Conservation (phyloP, 2,797 vertebrate species). For the Characodon lateralis region DNA sequence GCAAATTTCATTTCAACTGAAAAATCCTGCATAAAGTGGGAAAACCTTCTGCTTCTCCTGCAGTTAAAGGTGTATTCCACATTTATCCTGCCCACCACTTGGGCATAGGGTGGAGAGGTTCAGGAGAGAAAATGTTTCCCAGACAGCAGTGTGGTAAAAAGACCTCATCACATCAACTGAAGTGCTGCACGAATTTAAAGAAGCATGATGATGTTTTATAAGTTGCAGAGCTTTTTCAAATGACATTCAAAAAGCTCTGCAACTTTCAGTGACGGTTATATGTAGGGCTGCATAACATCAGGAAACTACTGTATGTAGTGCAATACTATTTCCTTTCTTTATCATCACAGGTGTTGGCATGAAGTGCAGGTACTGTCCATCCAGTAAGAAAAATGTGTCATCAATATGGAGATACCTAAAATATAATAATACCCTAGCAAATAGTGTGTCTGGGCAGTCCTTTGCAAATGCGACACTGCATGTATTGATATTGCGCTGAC, state of each 20-base stretch:
- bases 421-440: neutral
- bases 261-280: neutral
- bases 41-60: constrained; percentile 20
- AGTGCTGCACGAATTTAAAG: neutral
- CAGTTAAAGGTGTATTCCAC: constrained; percentile 56
- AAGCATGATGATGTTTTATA: neutral
- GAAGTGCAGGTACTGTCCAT: neutral
- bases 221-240: no score
- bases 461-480: neutral
- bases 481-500: neutral
- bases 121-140: constrained; percentile 16
- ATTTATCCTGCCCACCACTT: constrained; percentile 17
- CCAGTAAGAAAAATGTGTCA: neutral
- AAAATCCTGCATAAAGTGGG: neutral
- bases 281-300: neutral
- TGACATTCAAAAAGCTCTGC: neutral
- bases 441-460: neutral
- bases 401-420: neutral
- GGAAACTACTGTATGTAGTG: neutral
- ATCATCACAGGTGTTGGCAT: neutral
- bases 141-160: neutral
- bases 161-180: neutral
- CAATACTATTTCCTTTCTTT: neutral
- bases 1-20: neutral
- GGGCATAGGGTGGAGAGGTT: constrained; percentile 13